Base-by-base conservation (phyloP, 2,888 invertebrate genomes). In the Metallyticus violacea region DNA sequence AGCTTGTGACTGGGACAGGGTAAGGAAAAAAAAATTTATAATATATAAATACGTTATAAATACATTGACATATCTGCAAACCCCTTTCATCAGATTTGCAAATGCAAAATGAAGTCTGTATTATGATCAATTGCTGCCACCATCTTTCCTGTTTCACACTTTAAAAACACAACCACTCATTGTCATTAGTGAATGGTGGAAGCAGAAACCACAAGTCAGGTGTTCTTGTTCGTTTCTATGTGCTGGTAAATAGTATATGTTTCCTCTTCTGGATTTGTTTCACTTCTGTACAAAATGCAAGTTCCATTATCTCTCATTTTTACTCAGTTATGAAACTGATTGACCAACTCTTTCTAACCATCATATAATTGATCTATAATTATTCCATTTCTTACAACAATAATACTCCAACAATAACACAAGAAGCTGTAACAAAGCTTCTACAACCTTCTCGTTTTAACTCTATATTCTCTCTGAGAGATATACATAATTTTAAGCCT, bases 1-100 rank as follows among this genome's bases (percentile, higher is more conserved):
- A 88, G 88, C 85, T 84, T 87, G 83, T 83, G 87, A 85, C 85
- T 85, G 85, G 86, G 86, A 86, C 25, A 77, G 27, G 78, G 82
- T n/a, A 86, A 82, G 79, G 79, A 26, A 85, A 85, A 27, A 79
- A 79, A 85, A 22, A n/a, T 26, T 30, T 79, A 62, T 79, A 85
- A 79, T 40, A 85, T 85, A 88, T 87, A 87, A 85, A 86, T 85
- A 85, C 84, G 86, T 86, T 88, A 87, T 85, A 88, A 86, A 87
- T 85, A 88, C 88, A 88, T 81, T 85, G 84, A 85, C 85, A 86
- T 86, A 27, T 78, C 85, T 79, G 62, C 26, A 78, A 62, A 27
- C 85, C 27, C 27, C 26, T 79, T 79, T 62, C 40, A 62, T 62
- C 22, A 62, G 40, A 62, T 62, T 62, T 62, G 40, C 40, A 62